Evolutionary conservation across 1,140 invertebrate genomes (phyloP), one percentile per base, ranked within the genome.

Genomic region (Heliconius eleuchia): DNA sequence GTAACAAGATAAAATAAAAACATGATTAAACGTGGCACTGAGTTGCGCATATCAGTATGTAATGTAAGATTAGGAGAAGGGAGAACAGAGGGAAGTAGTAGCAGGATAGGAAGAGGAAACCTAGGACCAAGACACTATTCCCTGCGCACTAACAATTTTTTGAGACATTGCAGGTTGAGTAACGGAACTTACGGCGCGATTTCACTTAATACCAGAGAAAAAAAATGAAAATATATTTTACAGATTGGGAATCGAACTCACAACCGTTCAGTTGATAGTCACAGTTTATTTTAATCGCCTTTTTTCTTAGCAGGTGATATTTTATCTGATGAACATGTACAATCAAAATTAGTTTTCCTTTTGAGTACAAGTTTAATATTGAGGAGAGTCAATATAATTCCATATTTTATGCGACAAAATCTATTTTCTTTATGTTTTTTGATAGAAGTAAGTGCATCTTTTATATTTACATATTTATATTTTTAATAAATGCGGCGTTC

Each of bases 271-370:
- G 5, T 18, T 19, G 19, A 19, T 18, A 52, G 18, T 52, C 18
- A 52, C 0, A n/a, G 3, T 11, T 23, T 23, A 23, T 57, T 57
- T 57, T 3, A 23, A 5, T 46, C 0, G 4, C 34, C 4, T 37
- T 23, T 6, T 57, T 73, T 23, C 46, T 9, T 75, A 75, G 16
- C 73, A 79, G 78, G 46, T 79, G 71, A 66, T 42, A 30, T 79
- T 34, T 55, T 79, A 42, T 71, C 46, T 30, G 73, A 70, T 0
- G 73, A 79, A 7, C 78, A 79, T 57, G 42, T 34, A 27, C 73
- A 79, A 71, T 72, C 78, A 19, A 79, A 79, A 30, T 42, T 79
- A 71, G 73, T 75, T 13, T 75, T 55, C 50, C 78, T 79, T 8
- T 52, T 79, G 46, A 71, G 57, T 23, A 37, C 55, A 4, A 74